Evolutionary conservation across 1,140 invertebrate species (phyloP), one percentile per base, ranked within the genome.

Genomic region (Latrodectus geometricus): DNA sequence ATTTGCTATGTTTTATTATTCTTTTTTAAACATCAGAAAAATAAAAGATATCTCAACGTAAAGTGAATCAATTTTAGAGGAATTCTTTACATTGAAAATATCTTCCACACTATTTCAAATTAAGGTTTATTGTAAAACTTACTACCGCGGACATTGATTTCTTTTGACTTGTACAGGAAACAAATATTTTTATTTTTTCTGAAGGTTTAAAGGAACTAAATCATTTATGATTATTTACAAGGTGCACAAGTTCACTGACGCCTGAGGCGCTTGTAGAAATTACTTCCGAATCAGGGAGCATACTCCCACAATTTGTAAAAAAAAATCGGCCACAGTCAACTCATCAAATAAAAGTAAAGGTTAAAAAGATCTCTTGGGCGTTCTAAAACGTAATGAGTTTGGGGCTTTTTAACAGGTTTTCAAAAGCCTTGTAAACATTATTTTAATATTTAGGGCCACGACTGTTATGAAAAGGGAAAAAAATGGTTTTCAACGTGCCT

Each of bases 391-490:
- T 83, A 83, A 74, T 83, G 70, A 83, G 23, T 69, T 21, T 66
- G 48, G 8, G 49, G 21, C 69, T 48, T 83, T 83, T 83, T 83
- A 73, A 73, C 52, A 56, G 54, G 54, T 61, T 35, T 35, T 61
- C 11, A 61, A 61, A 61, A 61, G 23, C 68, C 23, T 61, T 81
- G 72, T 83, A 80, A 80, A 80, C 78, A 80, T 50, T 61, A 70
- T 66, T 80, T 83, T 74, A 69, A 74, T 65, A 80, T 74, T 83
- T 73, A 83, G 52, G 54, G 48, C n/a, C 70, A 65, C 69, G 69
- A 83, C 74, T 80, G 69, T 70, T 80, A 70, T 72, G 54, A 23
- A 23, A 61, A 61, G 11, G 21, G 35, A 35, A 35, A 35, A 35
- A 35, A 35, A 35, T 35, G 35, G 35, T 50, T 79, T 79, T 68